Evolutionary conservation across 1,140 invertebrate genomes (phyloP), one percentile per base, ranked within the genome.

Genomic region (Carcinoscorpius rotundicauda): DNA sequence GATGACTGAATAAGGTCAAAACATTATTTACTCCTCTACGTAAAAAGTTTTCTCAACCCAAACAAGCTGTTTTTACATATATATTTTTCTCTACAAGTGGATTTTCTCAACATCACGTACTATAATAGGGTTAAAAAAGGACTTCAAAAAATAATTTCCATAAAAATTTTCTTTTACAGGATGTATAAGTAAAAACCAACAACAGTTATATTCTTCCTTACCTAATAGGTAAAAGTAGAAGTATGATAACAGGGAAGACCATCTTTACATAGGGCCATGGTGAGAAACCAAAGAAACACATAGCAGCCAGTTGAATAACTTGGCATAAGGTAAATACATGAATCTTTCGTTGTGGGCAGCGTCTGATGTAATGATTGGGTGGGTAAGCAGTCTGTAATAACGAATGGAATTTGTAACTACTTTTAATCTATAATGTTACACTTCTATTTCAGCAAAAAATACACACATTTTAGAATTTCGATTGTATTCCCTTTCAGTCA

Each of bases 311-410:
- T 71, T 85, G 84, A 60, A 82, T 68, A 5, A 85, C 76, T 76
- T 85, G 84, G 64, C 81, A 78, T 6, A 76, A 70, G 4, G 84
- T 85, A 73, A 85, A 86, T 60, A 80, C 73, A 71, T 86, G 84
- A 52, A 85, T 81, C 71, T 84, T 85, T 53, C 84, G 76, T 73
- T 85, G 84, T n/a, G 84, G 84, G 4, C 85, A 84, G 64, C 82
- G 73, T 49, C 84, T 76, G 65, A 85, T 84, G 74, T 85, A 85
- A 74, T 85, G 84, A 72, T 83, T 85, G 29, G 84, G 84, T 57
- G 83, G 83, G 71, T 85, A 85, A 3, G 84, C 83, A 64, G 81
- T 78, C 82, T 85, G 74, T 58, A 74, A 74, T 60, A 60, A 55
- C 64, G 66, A 55, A 63, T 10, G 4, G 4, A 49, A 6, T 49